A percentile compares a stretch with the other conserved stretches of the same genome.
phyloP scores from a whole-genome alignment of 2,797 vertebrate species.

The Phaenicophaeus curvirostris region DNA sequence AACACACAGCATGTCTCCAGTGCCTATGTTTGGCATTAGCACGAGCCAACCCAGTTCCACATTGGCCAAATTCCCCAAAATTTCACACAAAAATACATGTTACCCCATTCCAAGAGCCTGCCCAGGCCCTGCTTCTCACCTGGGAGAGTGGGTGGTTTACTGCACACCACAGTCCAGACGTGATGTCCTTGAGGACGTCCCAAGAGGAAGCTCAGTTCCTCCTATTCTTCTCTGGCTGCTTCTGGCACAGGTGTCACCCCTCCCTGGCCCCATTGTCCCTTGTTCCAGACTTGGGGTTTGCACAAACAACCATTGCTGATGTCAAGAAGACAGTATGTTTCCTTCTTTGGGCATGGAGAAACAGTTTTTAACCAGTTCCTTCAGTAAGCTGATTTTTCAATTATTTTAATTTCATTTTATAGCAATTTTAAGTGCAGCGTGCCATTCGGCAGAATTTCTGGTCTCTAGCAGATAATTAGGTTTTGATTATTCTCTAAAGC shows the following conservation, averaged over 20 bases:
- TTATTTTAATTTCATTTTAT: neutral
- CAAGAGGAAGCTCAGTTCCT: constrained; percentile 50
- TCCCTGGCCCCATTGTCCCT: neutral
- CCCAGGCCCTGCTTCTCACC: neutral
- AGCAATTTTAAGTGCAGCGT: neutral
- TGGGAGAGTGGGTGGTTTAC: fast-evolving
- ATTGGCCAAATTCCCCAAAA: fast-evolving
- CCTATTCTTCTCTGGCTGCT: constrained; percentile 21
- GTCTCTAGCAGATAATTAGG: neutral
- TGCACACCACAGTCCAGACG: fast-evolving
- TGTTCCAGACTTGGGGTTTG: neutral
- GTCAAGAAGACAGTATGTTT: neutral
- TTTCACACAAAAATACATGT: fast-evolving
- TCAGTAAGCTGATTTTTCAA: neutral
- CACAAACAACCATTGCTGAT: neutral
- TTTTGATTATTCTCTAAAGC: neutral
- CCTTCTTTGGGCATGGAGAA: neutral
- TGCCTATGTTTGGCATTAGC: fast-evolving
- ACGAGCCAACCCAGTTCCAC: neutral
- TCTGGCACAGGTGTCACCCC: neutral
- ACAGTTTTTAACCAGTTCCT: neutral
- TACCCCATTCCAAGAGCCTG: neutral
- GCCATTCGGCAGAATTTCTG: neutral
- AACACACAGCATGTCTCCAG: neutral
- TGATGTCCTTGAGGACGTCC: neutral